Evolutionary conservation across 2,113 vertebrate species (phyloP).

Genomic region (Microcebus tavaratra): DNA sequence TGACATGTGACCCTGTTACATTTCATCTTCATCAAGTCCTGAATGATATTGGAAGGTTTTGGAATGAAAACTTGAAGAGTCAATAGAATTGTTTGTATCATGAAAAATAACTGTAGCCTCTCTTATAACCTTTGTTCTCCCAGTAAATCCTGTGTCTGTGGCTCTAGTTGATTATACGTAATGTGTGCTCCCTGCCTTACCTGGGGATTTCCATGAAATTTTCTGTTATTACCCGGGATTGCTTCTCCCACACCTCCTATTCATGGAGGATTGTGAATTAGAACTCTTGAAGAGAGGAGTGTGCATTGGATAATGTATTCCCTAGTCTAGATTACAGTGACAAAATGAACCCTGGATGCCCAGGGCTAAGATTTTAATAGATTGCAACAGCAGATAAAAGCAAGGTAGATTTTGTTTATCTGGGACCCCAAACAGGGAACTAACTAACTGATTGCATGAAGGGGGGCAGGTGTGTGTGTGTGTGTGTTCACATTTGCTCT

Average conservation of each 20-base stretch:
- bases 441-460: constrained; percentile 53
- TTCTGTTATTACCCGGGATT: constrained; percentile 69
- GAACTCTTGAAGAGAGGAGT: constrained; percentile 63
- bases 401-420: constrained; percentile 71
- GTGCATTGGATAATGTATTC: constrained; percentile 65
- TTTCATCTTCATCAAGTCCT: constrained; percentile 68
- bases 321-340: constrained; percentile 72
- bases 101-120: constrained; percentile 59
- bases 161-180: constrained; percentile 72
- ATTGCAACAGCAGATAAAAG: constrained; percentile 68
- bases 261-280: constrained; percentile 69
- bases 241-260: constrained; percentile 36
- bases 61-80: constrained; percentile 65
- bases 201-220: constrained; percentile 78
- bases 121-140: constrained; percentile 48
- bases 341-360: constrained; percentile 69
- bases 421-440: constrained; percentile 42
- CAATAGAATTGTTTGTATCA: constrained; percentile 68
- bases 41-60: constrained; percentile 65
- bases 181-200: constrained; percentile 27
- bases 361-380: constrained; percentile 67
- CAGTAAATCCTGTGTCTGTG: constrained; percentile 60
- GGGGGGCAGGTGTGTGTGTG: neutral
- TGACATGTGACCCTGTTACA: constrained; percentile 66
- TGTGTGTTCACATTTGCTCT: neutral